phyloP scores from a whole-genome alignment of 1,140 invertebrate genomes.

The Drosophila lini region DNA sequence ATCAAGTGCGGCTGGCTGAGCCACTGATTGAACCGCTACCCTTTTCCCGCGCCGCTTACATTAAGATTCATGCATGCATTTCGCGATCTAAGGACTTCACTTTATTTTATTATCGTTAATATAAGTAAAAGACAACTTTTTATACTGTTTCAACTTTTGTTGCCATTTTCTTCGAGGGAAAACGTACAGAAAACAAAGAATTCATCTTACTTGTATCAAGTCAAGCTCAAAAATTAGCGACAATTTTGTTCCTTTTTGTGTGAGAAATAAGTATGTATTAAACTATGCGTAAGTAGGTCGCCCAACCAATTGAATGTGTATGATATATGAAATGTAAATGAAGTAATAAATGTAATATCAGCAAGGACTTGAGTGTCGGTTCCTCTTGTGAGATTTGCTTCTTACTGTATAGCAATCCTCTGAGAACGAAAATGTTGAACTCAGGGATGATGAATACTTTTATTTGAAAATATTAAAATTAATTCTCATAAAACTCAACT shows the following conservation, averaged over 20 bases:
- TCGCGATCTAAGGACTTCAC: slow-evolving; percentile 61
- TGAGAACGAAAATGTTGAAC: not conserved
- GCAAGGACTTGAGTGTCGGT: slow-evolving; percentile 7
- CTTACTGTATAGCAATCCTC: not conserved
- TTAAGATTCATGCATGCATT: slow-evolving; percentile 30
- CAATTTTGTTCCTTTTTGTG: slow-evolving; percentile 44
- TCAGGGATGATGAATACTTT: too few relatives aligned
- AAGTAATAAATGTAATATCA: slow-evolving; percentile 69
- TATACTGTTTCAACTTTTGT: slow-evolving; percentile 57
- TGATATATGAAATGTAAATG: slow-evolving; percentile 65
- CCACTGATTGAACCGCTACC: slow-evolving; percentile 46
- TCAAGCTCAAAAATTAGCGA: slow-evolving; percentile 44
- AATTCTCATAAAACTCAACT: too few relatives aligned
- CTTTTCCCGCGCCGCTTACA: not conserved
- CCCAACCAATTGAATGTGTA: slow-evolving; percentile 66
- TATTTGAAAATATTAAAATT: too few relatives aligned
- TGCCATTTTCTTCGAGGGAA: slow-evolving; percentile 58
- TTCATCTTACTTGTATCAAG: slow-evolving; percentile 75
- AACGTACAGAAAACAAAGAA: slow-evolving; percentile 38
- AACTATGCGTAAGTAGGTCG: slow-evolving; percentile 67
- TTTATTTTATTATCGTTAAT: slow-evolving; percentile 53
- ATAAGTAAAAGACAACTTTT: slow-evolving; percentile 58
- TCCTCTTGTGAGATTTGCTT: slow-evolving; percentile 7
- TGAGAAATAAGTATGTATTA: slow-evolving; percentile 52
- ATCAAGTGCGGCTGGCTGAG: slow-evolving; percentile 84